Evolutionary conservation across 1,140 invertebrate genomes (phyloP).

Genomic region (Eurytemora carolleeae): DNA sequence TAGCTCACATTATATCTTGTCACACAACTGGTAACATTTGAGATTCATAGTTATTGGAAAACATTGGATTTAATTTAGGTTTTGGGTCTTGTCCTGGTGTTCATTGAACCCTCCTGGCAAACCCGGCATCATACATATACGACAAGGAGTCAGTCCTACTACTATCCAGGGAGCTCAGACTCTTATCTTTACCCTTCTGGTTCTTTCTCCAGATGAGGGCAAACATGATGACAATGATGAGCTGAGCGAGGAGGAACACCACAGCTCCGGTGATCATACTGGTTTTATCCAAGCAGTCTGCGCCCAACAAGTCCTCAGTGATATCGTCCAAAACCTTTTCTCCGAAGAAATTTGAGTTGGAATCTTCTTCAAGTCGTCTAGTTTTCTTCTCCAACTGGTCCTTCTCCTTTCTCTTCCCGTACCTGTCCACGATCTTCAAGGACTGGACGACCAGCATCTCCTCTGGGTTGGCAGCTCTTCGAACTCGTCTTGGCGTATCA

Average conservation of each 20-base stretch:
- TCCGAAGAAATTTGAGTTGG: conserved; percentile 13
- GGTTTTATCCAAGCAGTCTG: conserved; percentile 15
- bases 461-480: conserved; percentile 19
- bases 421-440: conserved; percentile 32
- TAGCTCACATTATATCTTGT: too few relatives aligned
- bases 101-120: conserved; percentile 8
- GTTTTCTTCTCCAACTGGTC: conserved; percentile 14
- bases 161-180: conserved; percentile 6
- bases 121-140: conserved; percentile 10
- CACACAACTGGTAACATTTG: too few relatives aligned
- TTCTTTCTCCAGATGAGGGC: conserved; percentile 25
- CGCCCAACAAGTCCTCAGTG: not conserved
- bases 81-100: not conserved
- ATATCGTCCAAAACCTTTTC: conserved; percentile 7
- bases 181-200: conserved; percentile 30
- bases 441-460: conserved; percentile 30
- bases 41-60: too few relatives aligned
- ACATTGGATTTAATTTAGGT: too few relatives aligned
- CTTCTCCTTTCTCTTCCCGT: conserved; percentile 21
- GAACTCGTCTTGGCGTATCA: not conserved
- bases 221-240: conserved; percentile 25
- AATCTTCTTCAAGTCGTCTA: conserved; percentile 14
- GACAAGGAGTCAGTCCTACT: conserved; percentile 8
- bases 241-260: conserved; percentile 26
- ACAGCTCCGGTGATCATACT: conserved; percentile 23